phyloP scores from a whole-genome alignment of 2,113 vertebrate genomes.

The Mungos mungo region DNA sequence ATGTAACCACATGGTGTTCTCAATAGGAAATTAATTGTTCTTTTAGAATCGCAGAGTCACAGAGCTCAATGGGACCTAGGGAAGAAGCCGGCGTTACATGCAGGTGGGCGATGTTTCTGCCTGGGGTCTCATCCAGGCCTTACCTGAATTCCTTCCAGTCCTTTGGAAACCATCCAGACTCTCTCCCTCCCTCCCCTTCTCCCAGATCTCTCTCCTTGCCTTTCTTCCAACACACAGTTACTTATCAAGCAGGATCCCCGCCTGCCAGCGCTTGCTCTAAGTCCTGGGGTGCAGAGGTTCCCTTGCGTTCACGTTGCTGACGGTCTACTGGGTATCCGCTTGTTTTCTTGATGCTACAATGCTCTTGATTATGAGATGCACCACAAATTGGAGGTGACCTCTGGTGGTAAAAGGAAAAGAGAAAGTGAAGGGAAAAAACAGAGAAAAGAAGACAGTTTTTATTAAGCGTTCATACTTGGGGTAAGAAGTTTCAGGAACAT shows the following conservation, averaged over 20 bases:
- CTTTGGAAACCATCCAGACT: neutral
- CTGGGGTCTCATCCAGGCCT: neutral
- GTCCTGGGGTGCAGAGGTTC: neutral
- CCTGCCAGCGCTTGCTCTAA: neutral
- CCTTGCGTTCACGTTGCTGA: neutral
- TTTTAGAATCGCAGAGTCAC: neutral
- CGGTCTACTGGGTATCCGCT: neutral
- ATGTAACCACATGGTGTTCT: neutral
- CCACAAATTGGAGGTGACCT: neutral
- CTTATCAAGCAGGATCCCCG: neutral
- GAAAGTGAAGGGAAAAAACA: neutral
- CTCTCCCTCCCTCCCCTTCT: too few species aligned
- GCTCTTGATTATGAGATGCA: neutral
- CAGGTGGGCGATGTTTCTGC: neutral
- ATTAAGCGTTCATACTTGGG: neutral
- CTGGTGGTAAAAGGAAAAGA: neutral
- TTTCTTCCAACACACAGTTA: neutral
- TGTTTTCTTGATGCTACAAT: neutral
- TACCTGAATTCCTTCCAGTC: neutral
- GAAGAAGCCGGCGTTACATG: neutral
- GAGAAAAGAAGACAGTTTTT: neutral
- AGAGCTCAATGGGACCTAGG: neutral
- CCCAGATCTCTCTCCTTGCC: neutral
- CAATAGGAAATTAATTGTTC: neutral
- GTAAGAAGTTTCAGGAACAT: conserved; percentile 8